Conservation (phyloP, 2,797 vertebrate genomes). For the Silurus lanzhouensis region DNA sequence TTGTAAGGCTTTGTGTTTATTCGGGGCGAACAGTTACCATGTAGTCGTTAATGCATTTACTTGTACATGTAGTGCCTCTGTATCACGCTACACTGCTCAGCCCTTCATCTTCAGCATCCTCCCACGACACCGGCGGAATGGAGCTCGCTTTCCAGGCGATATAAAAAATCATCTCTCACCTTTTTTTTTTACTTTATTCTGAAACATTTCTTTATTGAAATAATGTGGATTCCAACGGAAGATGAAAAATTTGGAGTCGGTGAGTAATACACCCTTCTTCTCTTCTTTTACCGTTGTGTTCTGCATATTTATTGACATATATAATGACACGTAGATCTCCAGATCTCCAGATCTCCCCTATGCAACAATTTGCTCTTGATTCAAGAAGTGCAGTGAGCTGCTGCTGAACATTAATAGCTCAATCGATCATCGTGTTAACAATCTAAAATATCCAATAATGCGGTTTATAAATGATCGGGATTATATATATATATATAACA, state of each 20-base stretch:
- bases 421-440: neutral
- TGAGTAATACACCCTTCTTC: conserved; percentile 16
- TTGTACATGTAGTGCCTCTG: conserved; percentile 11
- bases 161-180: neutral
- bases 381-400: neutral
- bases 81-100: conserved; percentile 12
- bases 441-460: neutral
- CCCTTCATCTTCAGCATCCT: conserved; percentile 46
- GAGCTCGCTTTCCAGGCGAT: conserved; percentile 20
- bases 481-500: neutral
- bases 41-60: conserved; percentile 10
- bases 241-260: conserved; percentile 48
- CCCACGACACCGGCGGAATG: conserved; percentile 38
- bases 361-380: conserved; percentile 38
- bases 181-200: neutral
- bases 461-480: neutral
- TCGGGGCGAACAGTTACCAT: neutral
- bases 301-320: neutral
- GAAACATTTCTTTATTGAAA: neutral
- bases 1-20: neutral
- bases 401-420: neutral
- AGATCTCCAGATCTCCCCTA: neutral
- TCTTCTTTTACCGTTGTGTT: neutral
- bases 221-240: conserved; percentile 49
- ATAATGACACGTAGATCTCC: neutral